phyloP scores from a whole-genome alignment of 92 coral and sea anemone species.

The Phenganax subtilis region DNA sequence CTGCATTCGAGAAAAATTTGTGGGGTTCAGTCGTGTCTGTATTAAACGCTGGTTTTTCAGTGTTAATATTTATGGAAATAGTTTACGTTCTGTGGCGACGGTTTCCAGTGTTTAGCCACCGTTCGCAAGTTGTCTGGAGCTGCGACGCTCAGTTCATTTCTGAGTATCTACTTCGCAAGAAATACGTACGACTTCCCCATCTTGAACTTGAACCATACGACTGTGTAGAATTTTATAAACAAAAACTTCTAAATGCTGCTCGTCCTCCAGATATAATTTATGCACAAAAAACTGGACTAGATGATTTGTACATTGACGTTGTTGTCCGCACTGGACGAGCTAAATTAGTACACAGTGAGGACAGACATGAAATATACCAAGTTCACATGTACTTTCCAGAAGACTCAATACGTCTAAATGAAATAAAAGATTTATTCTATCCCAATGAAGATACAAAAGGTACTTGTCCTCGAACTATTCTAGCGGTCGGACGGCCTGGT shows the following conservation, averaged over 20 bases:
- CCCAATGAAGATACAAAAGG: conserved; percentile 35
- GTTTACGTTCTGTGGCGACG: neutral
- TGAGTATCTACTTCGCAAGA: neutral
- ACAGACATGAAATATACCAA: conserved; percentile 33
- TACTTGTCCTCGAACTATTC: conserved; percentile 27
- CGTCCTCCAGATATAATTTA: neutral
- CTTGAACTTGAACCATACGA: neutral
- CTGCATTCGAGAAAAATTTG: neutral
- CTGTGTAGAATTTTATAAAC: neutral
- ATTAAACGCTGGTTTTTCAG: neutral
- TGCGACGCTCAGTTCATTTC: neutral
- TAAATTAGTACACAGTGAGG: neutral
- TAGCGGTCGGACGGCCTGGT: conserved; percentile 53
- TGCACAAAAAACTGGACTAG: conserved; percentile 26
- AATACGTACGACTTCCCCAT: neutral
- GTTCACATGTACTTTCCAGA: neutral
- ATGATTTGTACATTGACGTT: conserved; percentile 47
- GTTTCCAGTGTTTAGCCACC: neutral
- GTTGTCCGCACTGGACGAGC: conserved; percentile 50
- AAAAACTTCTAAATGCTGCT: neutral
- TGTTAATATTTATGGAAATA: neutral
- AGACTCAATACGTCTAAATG: neutral
- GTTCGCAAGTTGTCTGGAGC: neutral
- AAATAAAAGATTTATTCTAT: conserved; percentile 36
- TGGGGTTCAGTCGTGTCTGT: neutral